These are phyloP conservation scores for Pantherophis vulpinus DNA, from an alignment of 2,797 vertebrate genomes.

Conservation along the genomic window DNA sequence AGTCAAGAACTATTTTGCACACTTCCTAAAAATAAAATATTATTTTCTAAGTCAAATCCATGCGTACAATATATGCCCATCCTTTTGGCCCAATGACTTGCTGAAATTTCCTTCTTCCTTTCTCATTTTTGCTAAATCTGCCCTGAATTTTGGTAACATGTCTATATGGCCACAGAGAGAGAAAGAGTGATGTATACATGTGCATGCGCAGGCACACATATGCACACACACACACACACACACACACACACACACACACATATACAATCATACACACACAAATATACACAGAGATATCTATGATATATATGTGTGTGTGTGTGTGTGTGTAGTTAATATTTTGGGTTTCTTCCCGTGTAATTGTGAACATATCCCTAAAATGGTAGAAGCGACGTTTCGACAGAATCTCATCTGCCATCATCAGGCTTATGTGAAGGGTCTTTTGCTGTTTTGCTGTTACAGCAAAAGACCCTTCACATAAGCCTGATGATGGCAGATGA, in stretches of 20 bases:
- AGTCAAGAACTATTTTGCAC: not conserved
- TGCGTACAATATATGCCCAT: not conserved
- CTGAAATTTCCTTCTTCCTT: not conserved
- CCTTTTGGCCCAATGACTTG: not conserved
- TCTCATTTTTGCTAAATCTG: not conserved
- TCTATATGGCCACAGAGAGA: not conserved
- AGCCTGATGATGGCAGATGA: too few relatives aligned
- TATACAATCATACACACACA: not conserved
- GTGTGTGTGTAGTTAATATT: too few relatives aligned
- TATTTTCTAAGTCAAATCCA: not conserved
- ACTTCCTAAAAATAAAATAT: not conserved
- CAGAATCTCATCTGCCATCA: too few relatives aligned
- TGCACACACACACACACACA: not conserved
- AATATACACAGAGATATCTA: too few relatives aligned
- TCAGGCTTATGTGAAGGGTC: too few relatives aligned
- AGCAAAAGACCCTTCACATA: too few relatives aligned
- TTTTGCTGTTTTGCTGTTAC: too few relatives aligned
- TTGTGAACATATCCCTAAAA: too few relatives aligned
- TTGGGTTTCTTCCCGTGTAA: too few relatives aligned
- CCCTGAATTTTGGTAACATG: not conserved
- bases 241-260: not conserved
- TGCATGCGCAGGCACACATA: accelerated
- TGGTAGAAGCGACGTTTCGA: too few relatives aligned
- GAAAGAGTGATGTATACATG: not conserved
- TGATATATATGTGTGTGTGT: not conserved